phyloP scores from a whole-genome alignment of 2,797 vertebrate genomes.

The Phyllotis vaccarum region DNA sequence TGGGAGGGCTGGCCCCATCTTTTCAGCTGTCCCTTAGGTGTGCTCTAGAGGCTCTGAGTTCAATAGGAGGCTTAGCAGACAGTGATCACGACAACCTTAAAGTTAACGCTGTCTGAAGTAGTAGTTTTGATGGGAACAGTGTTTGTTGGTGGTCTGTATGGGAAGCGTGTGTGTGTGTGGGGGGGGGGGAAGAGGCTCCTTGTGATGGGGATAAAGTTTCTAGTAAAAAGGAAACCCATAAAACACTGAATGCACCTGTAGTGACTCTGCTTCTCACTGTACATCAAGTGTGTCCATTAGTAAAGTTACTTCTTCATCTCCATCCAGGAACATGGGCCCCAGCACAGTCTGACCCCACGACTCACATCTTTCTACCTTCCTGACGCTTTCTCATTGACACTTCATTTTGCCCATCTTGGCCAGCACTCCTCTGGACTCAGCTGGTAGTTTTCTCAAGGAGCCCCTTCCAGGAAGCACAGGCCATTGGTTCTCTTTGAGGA shows the following conservation, averaged over 20 bases:
- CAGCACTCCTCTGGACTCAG: not conserved
- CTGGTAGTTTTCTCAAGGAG: not conserved
- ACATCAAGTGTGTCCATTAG: not conserved
- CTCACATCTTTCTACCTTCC: not conserved
- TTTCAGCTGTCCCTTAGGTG: not conserved
- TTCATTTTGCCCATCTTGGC: not conserved
- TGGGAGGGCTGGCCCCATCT: not conserved
- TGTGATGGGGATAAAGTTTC: not conserved
- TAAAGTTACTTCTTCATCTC: not conserved
- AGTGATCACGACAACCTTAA: fast-evolving
- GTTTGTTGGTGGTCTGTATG: not conserved
- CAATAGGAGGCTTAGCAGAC: not conserved
- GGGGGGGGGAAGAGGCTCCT: fast-evolving
- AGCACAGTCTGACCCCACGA: not conserved
- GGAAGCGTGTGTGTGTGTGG: too few species aligned
- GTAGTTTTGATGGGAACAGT: not conserved
- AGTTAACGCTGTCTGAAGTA: not conserved
- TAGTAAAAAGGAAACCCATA: not conserved
- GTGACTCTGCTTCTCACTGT: too few species aligned
- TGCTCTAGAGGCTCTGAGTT: not conserved
- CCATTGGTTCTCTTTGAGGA: not conserved
- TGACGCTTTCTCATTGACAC: not conserved
- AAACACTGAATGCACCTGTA: not conserved
- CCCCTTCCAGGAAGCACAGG: not conserved
- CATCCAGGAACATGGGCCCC: not conserved